Evolutionary conservation across 2,113 vertebrate genomes (phyloP), one percentile per base, ranked within the genome.

Genomic region (Zosterops pallidus): DNA sequence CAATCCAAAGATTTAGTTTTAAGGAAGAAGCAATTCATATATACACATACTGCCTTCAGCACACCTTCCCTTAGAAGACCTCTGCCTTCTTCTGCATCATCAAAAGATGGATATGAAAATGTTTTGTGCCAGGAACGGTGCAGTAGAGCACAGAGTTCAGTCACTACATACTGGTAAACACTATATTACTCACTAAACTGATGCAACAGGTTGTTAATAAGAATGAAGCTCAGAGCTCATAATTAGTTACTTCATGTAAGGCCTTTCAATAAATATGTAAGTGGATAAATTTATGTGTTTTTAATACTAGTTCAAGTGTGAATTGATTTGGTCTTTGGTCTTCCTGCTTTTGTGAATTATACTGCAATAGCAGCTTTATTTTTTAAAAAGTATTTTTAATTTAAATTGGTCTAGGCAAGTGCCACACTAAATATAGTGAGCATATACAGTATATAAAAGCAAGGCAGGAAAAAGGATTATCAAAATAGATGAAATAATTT

Each of bases 401-500:
- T 94, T 77, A 67, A 90, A 88, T 70, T 28, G 37, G 49, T 90
- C 83, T 80, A 93, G 68, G 64, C 63, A 92, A 94, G 55, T 3
- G 19, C 95, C 72, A 81, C 68, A 56, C 78, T 86, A 94, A 90
- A 88, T 89, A 88, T 33, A 93, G 83, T 74, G 68, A 78, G 68
- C 74, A 83, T 83, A 57, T 47, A 80, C 65, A 90, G 64, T 52
- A 59, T 29, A 16, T 59, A 91, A 90, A 46, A 95, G 67, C 85
- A 88, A 92, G 71, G 68, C 29, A 79, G 76, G 63, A 79, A 79
- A 77, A 87, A 87, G 20, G 35, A 90, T 83, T 67, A 95, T 82
- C 59, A 85, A 82, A 95, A 91, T 47, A 95, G 68, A 49, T 57
- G 52, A 80, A 95, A 88, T 89, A 70, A 76, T 94, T 90, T 70